phyloP scores from a whole-genome alignment of 2,797 vertebrate genomes.

The Anguilla pacifica region DNA sequence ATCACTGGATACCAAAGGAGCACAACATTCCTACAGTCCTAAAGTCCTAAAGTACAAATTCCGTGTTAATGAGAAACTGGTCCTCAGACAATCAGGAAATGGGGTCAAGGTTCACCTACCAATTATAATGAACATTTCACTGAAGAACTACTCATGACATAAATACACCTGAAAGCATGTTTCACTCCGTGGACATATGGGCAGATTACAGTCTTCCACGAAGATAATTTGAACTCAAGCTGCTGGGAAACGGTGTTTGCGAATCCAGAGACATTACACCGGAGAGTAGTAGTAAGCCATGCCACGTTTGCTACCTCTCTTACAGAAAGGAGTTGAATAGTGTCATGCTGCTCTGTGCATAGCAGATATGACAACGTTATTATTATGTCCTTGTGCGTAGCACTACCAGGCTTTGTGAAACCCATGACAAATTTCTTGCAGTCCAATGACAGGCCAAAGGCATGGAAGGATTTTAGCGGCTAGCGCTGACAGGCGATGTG shows the following conservation, averaged over 20 bases:
- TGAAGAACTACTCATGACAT: neutral
- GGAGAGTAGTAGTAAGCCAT: neutral
- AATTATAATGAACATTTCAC: slow-evolving; percentile 1
- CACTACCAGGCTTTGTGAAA: neutral
- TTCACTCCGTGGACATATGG: too few relatives aligned
- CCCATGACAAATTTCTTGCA: neutral
- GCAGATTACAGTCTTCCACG: neutral
- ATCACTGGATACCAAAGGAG: neutral
- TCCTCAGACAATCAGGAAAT: slow-evolving; percentile 9
- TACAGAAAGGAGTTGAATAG: neutral
- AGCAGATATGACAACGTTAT: neutral
- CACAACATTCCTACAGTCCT: neutral
- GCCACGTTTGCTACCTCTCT: neutral
- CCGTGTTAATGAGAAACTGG: neutral
- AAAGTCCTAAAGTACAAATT: neutral
- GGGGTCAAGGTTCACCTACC: neutral
- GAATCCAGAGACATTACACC: neutral
- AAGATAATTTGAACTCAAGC: neutral
- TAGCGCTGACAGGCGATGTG: slow-evolving; percentile 41
- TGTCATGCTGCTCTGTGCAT: neutral
- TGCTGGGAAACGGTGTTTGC: neutral
- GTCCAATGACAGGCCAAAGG: slow-evolving; percentile 20
- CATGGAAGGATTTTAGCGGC: neutral
- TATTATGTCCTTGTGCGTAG: neutral
- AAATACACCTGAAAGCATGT: neutral